Conservation (phyloP, 2,113 vertebrate species). For the Archilochus colubris region DNA sequence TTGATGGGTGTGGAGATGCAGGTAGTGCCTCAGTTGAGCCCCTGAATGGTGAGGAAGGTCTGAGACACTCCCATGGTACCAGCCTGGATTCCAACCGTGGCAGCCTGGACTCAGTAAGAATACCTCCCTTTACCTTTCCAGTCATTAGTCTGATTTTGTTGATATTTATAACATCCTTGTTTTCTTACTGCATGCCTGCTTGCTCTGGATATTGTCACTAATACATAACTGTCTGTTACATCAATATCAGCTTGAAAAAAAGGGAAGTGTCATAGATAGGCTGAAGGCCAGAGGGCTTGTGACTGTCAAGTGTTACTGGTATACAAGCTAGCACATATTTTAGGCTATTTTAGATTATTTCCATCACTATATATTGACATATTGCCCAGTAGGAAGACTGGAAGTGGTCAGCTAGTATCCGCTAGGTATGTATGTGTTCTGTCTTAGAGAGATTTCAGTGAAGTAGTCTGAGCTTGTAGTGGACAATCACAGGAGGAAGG, state of each 20-base stretch:
- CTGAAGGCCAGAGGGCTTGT: neutral
- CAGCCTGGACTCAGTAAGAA: conserved; percentile 90
- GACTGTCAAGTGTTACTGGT: neutral
- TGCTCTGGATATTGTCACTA: neutral
- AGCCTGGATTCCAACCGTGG: conserved; percentile 87
- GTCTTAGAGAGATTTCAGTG: neutral
- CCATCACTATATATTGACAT: neutral
- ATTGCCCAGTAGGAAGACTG: neutral
- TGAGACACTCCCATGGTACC: conserved; percentile 85
- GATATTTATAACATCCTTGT: neutral
- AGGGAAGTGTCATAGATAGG: neutral
- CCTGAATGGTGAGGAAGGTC: conserved; percentile 77
- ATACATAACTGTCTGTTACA: neutral
- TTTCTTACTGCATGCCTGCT: neutral
- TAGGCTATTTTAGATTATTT: neutral
- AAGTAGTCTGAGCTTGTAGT: neutral
- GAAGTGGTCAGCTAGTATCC: neutral
- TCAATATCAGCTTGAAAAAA: neutral
- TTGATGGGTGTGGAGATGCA: conserved; percentile 81
- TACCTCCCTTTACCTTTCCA: neutral
- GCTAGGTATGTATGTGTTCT: neutral
- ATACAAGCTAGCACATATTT: neutral
- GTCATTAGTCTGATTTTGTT: neutral
- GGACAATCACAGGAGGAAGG: neutral
- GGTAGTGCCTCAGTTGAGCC: conserved; percentile 80